Evolutionary conservation across 1,140 invertebrate species (phyloP), one percentile per base, ranked within the genome.

Genomic region (Cylas formicarius): DNA sequence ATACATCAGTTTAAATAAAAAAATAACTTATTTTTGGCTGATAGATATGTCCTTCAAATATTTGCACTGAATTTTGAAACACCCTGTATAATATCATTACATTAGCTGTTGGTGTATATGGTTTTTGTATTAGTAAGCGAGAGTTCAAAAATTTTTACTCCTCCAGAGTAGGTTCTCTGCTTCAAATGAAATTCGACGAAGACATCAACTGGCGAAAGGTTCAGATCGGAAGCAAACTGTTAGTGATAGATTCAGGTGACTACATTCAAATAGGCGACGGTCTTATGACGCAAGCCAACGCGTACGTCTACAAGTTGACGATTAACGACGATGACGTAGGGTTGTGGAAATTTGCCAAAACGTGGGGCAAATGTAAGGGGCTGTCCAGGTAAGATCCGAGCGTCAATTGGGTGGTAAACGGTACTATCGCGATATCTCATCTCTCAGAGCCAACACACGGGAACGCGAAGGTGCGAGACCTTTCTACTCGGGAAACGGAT

Each of bases 311-410:
- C 16, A 52, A 53, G 44, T 32, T 58, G 8, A 36, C 48, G 7
- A 20, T 90, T 1, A 86, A 95, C 65, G 82, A 80, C 4, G 74
- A 78, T 20, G 78, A 74, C 0, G 68, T 96, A 29, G 91, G 92
- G 0, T 69, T 96, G 0, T 96, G 89, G 87, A 89, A 94, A 66
- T 96, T 93, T 60, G 45, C 67, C 1, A 69, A 72, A 20, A 74
- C 79, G 43, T 64, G 60, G 49, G 72, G 72, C 43, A 76, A 76
- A 5, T 96, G 91, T 58, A 72, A 70, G 29, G 82, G 81, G 10
- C 88, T 86, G 51, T 76, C 84, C 67, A 83, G 83, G 79, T 84
- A 67, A 66, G 26, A 18, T 36, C 33, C 2, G 8, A 8, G 21
- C 14, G 11, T 20, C 5, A 14, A 34, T 10, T 7, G 10, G 29